Conservation (phyloP, 2,888 invertebrate genomes). For the Ditula angustiorana region DNA sequence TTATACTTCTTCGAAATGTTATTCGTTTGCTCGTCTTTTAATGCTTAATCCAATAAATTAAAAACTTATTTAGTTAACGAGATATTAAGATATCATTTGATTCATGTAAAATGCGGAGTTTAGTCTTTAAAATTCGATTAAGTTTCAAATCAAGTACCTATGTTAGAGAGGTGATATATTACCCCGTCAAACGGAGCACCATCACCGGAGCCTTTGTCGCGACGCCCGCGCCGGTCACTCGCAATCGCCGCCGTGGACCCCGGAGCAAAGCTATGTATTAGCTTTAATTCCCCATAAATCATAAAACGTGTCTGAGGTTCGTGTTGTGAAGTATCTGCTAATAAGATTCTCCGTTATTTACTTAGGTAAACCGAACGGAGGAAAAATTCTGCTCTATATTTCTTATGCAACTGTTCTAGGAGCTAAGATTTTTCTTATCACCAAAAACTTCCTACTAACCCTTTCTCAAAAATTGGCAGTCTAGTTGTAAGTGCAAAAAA, state of each 20-base stretch:
- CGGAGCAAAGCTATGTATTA: conserved; percentile 63
- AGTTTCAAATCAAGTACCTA: conserved; percentile 1
- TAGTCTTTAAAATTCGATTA: conserved; percentile 20
- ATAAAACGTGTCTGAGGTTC: neutral
- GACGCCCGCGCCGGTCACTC: neutral
- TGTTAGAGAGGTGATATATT: neutral
- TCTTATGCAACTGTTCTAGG: neutral
- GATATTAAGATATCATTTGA: conserved; percentile 13
- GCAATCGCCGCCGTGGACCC: conserved; percentile 35
- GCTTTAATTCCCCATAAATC: conserved; percentile 57
- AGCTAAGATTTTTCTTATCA: no score
- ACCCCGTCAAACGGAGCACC: conserved; percentile 46
- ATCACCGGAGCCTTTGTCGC: no score
- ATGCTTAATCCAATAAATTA: conserved; percentile 14
- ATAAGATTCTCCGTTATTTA: neutral
- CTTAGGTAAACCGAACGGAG: neutral
- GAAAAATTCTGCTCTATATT: neutral
- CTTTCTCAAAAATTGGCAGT: no score
- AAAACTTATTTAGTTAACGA: conserved; percentile 24
- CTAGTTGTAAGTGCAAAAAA: no score
- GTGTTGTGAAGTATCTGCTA: neutral
- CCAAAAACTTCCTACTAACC: no score
- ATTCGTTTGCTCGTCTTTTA: neutral
- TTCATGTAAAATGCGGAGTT: conserved; percentile 3
- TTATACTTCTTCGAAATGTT: no score